Base-by-base conservation (phyloP, 2,888 invertebrate species). In the Rhorus exstirpatorius region DNA sequence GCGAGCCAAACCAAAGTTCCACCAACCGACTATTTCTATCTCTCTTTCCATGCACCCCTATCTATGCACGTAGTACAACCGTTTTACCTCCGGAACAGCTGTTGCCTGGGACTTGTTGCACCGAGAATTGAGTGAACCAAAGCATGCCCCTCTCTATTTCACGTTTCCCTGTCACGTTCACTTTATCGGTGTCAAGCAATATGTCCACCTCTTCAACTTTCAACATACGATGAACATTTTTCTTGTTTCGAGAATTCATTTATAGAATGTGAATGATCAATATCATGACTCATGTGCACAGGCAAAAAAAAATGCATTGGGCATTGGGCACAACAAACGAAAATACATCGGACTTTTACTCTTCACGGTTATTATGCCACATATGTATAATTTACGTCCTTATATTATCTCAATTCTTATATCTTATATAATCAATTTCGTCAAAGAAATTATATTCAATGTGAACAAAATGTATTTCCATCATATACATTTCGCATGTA, bases 41-140 rank as follows among this genome's bases (percentile, higher is more conserved):
- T 67, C 67, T 67, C 67, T 49, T 19, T 21, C 35, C 19, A n/a
- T 51, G 3, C 21, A 10, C 1, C 26, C 19, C 68, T 70, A 67
- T 70, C 68, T 67, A 46, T 46, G 51, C 63, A 70, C 35, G 38
- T 60, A 76, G 49, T 80, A 81, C 82, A 86, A 83, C 82, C 83
- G 63, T 86, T 84, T 86, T 78, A 83, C 80, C 68, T 79, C 79
- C 86, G 84, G 31, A 88, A 89, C 89, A 89, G 90, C 90, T 90
- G 90, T 88, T 89, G 87, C 87, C 88, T 86, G 87, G 17, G 49
- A 90, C 90, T 90, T 90, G 90, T 90, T 90, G 90, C 90, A 90
- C 88, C 85, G 49, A 60, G 71, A 68, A 74, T 53, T 38, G 65
- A 75, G 46, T 31, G 19, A 53, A 63, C 63, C n/a, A n/a, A 44